These are phyloP conservation scores for Umimayanthus kanabou DNA, from an alignment of 92 coral and sea anemone genomes.

Conservation along the genomic window DNA sequence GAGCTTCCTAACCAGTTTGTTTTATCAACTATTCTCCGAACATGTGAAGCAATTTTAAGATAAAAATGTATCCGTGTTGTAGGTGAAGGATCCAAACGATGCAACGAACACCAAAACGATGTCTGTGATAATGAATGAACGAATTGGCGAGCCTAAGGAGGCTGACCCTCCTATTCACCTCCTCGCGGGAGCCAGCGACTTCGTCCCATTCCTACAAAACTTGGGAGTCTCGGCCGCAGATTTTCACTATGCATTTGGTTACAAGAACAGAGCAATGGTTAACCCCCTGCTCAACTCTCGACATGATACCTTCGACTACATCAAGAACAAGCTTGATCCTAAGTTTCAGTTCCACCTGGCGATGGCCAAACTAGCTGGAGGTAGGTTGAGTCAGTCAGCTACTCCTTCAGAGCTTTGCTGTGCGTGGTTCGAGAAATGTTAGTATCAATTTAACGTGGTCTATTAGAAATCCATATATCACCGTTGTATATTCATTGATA, in stretches of 20 bases:
- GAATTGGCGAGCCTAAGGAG: neutral
- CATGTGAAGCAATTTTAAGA: neutral
- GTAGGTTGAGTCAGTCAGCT: neutral
- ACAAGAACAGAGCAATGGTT: conserved; percentile 4
- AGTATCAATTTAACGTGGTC: no score
- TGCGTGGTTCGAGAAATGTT: neutral
- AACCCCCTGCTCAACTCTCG: conserved; percentile 8
- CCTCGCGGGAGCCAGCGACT: conserved; percentile 28
- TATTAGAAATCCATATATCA: no score
- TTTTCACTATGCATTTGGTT: conserved; percentile 28
- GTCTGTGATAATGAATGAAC: conserved; percentile 24
- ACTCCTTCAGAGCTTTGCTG: neutral
- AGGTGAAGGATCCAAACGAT: conserved; percentile 29
- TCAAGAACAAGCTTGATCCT: conserved; percentile 21
- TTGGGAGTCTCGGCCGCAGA: conserved; percentile 33
- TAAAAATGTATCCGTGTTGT: neutral
- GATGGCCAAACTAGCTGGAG: conserved; percentile 34
- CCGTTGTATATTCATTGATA: no score
- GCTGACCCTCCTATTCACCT: neutral
- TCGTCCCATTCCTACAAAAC: conserved; percentile 27
- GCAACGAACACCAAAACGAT: conserved; percentile 16
- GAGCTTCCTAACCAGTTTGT: no score
- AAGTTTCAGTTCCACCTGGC: conserved; percentile 23
- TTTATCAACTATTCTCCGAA: neutral
- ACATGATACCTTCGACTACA: conserved; percentile 26